Conservation (phyloP, 1,140 invertebrate species). For the Aphelenchoides fujianensis region DNA sequence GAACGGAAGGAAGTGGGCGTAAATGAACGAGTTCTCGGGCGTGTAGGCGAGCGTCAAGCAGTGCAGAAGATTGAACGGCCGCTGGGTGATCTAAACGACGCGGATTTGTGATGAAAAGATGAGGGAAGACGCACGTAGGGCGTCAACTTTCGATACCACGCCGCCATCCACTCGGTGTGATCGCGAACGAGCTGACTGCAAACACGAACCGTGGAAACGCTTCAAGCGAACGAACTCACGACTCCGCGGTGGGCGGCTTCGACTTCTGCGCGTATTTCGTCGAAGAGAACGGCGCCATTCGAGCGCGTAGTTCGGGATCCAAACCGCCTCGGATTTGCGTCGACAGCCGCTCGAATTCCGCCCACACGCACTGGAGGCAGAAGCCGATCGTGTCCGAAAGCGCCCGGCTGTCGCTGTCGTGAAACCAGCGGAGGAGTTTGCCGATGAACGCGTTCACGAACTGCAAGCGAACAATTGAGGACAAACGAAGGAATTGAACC, state of each 20-base stretch:
- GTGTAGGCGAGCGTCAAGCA: not conserved
- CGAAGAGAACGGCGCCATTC: no score
- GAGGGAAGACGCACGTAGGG: not conserved
- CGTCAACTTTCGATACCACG: not conserved
- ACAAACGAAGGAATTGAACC: not conserved
- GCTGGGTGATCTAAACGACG: not conserved
- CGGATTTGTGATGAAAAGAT: no score
- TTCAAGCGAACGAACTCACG: no score
- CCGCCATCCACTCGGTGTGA: not conserved
- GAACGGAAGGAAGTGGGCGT: conserved; percentile 9
- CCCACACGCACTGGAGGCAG: not conserved
- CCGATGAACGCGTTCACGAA: not conserved
- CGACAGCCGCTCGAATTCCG: not conserved
- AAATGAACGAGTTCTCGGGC: conserved; percentile 1
- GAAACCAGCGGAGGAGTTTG: not conserved
- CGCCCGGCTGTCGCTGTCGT: not conserved
- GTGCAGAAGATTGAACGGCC: conserved; percentile 3
- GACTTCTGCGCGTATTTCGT: no score
- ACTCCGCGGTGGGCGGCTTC: no score
- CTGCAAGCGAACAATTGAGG: not conserved
- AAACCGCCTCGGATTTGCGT: no score
- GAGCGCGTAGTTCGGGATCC: no score
- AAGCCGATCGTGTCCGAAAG: conserved; percentile 3
- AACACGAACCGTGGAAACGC: no score
- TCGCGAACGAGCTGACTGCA: no score